Conservation (phyloP, 2,797 vertebrate genomes). For the Accipiter badius region DNA sequence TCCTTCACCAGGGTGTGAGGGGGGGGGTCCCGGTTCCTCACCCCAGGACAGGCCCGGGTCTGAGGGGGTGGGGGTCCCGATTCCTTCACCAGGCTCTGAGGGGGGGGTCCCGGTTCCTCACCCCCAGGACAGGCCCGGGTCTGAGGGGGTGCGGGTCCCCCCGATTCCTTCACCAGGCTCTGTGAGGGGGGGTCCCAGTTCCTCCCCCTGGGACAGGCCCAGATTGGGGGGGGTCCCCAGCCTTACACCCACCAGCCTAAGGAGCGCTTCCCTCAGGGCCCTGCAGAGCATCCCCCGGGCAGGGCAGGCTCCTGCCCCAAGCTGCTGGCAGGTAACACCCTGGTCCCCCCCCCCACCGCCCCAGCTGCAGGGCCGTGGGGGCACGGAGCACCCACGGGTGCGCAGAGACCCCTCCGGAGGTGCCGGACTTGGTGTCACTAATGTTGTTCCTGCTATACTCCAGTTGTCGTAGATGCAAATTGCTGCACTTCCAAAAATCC, state of each 20-base stretch:
- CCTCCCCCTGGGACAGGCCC: not conserved
- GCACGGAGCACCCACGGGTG: fast-evolving
- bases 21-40: not conserved
- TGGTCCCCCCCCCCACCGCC: no score
- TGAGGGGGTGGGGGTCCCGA: not conserved
- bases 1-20: no score
- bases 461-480: not conserved
- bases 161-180: fast-evolving
- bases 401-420: not conserved
- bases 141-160: not conserved
- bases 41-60: fast-evolving
- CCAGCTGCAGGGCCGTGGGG: no score
- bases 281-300: not conserved
- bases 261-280: not conserved
- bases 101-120: not conserved
- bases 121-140: no score
- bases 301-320: not conserved
- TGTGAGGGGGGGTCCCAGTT: no score
- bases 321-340: no score
- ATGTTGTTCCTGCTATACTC: not conserved
- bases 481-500: not conserved
- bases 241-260: fast-evolving
- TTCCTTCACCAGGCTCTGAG: no score
- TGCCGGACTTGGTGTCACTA: not conserved
- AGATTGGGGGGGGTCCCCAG: fast-evolving